These are phyloP conservation scores for Phymastichus coffea DNA, from an alignment of 1,140 invertebrate species.

Conservation along the genomic window DNA sequence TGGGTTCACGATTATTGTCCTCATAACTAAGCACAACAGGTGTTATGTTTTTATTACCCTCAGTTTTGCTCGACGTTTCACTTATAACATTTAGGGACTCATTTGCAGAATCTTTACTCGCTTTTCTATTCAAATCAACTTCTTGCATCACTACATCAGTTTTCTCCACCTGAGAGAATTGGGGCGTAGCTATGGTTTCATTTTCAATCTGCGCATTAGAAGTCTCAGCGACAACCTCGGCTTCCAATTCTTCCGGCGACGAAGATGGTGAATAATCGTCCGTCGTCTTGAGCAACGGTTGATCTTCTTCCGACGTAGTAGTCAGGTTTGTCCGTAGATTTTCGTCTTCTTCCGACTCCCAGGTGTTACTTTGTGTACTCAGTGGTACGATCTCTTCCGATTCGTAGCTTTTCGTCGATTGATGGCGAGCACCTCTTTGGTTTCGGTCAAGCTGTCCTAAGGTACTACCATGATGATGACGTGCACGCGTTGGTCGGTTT, in stretches of 20 bases:
- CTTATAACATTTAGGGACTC: neutral
- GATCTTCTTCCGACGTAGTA: too few relatives aligned
- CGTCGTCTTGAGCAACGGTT: neutral
- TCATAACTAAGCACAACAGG: conserved; percentile 11
- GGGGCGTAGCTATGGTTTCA: neutral
- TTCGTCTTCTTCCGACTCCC: neutral
- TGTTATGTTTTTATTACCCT: conserved; percentile 12
- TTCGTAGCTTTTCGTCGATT: neutral
- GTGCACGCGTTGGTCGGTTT: neutral
- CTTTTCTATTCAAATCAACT: neutral
- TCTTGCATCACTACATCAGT: neutral
- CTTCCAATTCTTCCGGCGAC: neutral
- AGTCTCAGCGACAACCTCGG: neutral
- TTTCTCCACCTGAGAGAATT: too few relatives aligned
- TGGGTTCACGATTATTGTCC: conserved; percentile 32
- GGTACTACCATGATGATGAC: conserved; percentile 9
- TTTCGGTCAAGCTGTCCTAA: conserved; percentile 26
- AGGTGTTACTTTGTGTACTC: neutral
- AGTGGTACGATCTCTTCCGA: neutral
- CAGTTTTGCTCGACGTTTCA: neutral
- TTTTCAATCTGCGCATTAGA: neutral
- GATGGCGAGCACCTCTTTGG: conserved; percentile 17
- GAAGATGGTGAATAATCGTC: neutral
- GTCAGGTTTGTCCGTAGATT: neutral
- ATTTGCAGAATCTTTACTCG: neutral